Conservation (phyloP, 2,888 invertebrate species). For the Hyposoter dolosus region DNA sequence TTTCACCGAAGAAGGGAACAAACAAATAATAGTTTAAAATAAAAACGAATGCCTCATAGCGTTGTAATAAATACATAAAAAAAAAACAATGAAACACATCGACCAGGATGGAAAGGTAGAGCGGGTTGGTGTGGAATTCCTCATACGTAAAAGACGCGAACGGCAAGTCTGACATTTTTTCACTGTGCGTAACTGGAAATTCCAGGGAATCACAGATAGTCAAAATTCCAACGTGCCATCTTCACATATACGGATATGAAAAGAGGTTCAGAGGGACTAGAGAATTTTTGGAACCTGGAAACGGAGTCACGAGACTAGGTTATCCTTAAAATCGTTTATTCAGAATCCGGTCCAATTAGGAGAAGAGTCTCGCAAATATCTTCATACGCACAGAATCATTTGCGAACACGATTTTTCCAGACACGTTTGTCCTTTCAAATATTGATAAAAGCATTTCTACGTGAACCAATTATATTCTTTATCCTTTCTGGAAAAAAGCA, state of each 20-base stretch:
- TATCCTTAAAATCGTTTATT: background rate
- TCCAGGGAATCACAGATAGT: constrained; percentile 51
- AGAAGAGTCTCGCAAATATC: background rate
- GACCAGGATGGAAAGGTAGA: background rate
- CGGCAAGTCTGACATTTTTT: constrained; percentile 39
- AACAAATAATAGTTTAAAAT: background rate
- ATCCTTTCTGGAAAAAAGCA: no score
- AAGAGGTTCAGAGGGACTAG: background rate
- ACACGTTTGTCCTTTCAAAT: background rate
- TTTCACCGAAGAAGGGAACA: background rate
- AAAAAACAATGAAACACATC: constrained; percentile 7
- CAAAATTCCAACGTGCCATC: constrained; percentile 57
- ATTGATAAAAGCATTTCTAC: no score
- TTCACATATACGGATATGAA: constrained; percentile 26
- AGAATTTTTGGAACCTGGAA: constrained; percentile 6
- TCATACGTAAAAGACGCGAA: constrained; percentile 12
- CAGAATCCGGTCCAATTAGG: background rate
- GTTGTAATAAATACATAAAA: constrained; percentile 1
- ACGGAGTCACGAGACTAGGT: constrained; percentile 13
- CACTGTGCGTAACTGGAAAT: constrained; percentile 65
- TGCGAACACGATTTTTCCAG: background rate
- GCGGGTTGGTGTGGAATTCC: constrained; percentile 10
- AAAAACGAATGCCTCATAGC: constrained; percentile 3
- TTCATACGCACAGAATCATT: background rate
- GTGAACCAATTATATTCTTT: no score